Percentiles rank a stretch among this genome's conserved stretches.
Evolutionary conservation across 2,113 vertebrate species (phyloP).

Genomic region (Hystrix cristata): DNA sequence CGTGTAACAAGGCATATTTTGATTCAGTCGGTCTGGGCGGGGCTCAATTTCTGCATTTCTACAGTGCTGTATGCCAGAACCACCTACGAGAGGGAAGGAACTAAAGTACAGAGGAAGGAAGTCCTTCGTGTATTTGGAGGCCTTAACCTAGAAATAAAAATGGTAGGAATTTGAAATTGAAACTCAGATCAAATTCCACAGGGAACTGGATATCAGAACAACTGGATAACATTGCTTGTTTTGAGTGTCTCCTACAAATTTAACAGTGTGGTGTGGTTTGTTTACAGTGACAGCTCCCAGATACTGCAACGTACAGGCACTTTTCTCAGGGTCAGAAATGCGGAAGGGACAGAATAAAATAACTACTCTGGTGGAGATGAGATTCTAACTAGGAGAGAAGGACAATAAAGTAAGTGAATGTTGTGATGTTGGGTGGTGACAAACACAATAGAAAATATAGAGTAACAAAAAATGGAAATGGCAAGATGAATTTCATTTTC

Average conservation of each 20-base stretch:
- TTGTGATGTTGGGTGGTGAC: neutral
- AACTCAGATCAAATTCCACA: neutral
- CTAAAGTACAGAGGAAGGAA: neutral
- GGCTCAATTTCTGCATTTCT: neutral
- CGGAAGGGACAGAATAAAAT: neutral
- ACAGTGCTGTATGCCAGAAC: neutral
- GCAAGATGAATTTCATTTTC: neutral
- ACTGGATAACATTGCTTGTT: neutral
- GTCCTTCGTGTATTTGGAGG: neutral
- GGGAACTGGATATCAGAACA: neutral
- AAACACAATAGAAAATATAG: rapidly evolving
- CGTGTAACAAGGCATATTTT: rapidly evolving
- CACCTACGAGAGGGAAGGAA: neutral
- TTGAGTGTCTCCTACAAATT: neutral
- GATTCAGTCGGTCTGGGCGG: neutral
- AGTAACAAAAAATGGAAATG: neutral
- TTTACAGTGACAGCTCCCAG: neutral
- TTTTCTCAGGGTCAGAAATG: neutral
- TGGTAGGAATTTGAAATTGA: neutral
- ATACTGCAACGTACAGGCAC: neutral
- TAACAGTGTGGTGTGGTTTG: neutral
- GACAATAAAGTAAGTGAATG: neutral
- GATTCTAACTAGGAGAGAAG: neutral
- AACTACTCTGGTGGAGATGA: neutral
- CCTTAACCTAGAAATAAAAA: neutral